A percentile compares a stretch with the other conserved stretches of the same genome.
These are phyloP conservation scores for Collichthys lucidus DNA, from an alignment of 2,113 vertebrate genomes.

Conservation along the genomic window DNA sequence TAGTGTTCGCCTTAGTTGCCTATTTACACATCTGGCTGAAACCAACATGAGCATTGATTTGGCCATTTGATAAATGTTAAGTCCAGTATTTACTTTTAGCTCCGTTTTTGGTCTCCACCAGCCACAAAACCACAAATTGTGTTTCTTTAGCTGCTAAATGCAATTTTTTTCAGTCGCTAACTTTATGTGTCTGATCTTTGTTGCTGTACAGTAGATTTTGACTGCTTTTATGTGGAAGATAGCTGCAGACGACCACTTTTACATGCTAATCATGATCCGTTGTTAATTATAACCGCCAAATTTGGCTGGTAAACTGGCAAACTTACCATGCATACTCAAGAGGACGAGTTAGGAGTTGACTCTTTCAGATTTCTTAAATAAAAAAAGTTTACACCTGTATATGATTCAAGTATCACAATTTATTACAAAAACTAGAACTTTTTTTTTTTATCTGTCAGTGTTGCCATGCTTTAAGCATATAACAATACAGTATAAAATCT, in stretches of 20 bases:
- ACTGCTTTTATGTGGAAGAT: background rate
- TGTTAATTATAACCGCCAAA: background rate
- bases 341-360: too few species aligned
- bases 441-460: constrained; percentile 82
- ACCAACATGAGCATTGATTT: background rate
- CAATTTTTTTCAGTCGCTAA: background rate
- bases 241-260: background rate
- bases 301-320: background rate
- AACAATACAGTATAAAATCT: constrained; percentile 87
- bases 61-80: background rate
- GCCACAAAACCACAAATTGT: too few species aligned
- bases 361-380: constrained; percentile 3
- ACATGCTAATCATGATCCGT: background rate
- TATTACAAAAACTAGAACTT: constrained; percentile 88
- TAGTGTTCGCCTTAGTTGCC: background rate
- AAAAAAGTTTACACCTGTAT: constrained; percentile 38
- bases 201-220: background rate
- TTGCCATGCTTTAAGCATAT: constrained; percentile 87
- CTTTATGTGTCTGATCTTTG: background rate
- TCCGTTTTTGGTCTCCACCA: constrained; percentile 4
- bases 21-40: background rate
- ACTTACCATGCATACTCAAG: background rate
- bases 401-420: constrained; percentile 86
- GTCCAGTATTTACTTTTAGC: background rate
- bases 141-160: background rate